phyloP scores from a whole-genome alignment of 2,797 vertebrate species.

The Gymnopithys bicolor region DNA sequence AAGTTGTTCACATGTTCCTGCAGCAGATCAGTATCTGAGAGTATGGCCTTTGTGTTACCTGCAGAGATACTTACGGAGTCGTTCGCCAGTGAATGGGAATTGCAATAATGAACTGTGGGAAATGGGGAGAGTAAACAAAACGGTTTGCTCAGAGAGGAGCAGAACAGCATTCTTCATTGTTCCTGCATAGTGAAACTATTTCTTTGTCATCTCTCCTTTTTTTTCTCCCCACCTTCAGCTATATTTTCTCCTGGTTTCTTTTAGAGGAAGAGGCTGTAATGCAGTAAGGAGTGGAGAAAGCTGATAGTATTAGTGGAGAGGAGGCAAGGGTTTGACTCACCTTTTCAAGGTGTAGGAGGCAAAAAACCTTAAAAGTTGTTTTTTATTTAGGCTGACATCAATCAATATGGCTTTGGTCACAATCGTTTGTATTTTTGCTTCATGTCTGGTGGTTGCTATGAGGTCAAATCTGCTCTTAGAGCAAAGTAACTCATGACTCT shows the following conservation, averaged over 20 bases:
- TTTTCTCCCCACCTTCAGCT: not conserved
- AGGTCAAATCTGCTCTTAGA: not conserved
- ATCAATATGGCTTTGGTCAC: not conserved
- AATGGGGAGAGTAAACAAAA: not conserved
- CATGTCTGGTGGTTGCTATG: not conserved
- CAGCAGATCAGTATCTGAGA: not conserved
- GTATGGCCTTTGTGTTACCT: not conserved
- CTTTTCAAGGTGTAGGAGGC: not conserved
- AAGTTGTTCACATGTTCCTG: not conserved
- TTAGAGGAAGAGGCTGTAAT: not conserved
- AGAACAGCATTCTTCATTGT: not conserved
- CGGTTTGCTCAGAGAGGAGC: not conserved
- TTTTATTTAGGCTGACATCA: not conserved
- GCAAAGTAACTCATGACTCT: not conserved
- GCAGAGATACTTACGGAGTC: fast-evolving
- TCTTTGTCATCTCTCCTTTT: not conserved
- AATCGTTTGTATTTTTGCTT: not conserved
- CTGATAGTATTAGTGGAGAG: not conserved
- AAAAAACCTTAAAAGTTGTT: not conserved
- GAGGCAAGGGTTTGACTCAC: not conserved
- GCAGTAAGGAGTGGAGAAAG: not conserved
- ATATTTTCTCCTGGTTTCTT: not conserved
- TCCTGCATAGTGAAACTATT: not conserved
- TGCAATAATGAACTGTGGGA: not conserved
- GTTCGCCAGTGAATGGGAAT: fast-evolving